These are phyloP conservation scores for Drosophila fungiperda DNA, from an alignment of 2,888 invertebrate genomes.

Conservation along the genomic window DNA sequence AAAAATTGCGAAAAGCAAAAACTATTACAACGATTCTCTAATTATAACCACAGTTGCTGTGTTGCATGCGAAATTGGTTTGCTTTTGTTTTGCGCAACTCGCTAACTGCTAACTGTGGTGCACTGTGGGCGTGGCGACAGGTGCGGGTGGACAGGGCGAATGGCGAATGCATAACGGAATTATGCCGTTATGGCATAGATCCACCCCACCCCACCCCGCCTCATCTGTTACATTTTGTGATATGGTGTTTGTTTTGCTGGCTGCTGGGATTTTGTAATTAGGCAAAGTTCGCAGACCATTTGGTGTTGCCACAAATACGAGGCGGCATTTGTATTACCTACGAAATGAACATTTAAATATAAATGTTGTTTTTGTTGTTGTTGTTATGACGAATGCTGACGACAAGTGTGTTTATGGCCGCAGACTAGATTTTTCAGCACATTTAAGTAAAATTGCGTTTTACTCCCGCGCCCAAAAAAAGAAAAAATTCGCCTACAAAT, in stretches of 20 bases:
- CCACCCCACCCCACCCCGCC: background rate
- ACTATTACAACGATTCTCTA: conserved; percentile 35
- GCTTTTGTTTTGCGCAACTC: conserved; percentile 30
- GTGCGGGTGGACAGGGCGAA: background rate
- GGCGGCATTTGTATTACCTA: conserved; percentile 34
- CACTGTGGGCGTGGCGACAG: background rate
- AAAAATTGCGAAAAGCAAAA: conserved; percentile 38
- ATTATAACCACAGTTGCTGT: conserved; percentile 13
- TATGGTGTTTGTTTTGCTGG: conserved; percentile 20
- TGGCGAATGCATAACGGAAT: conserved; percentile 45
- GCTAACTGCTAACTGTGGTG: conserved; percentile 5
- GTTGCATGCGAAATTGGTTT: conserved; percentile 46
- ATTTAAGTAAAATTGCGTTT: conserved; percentile 44
- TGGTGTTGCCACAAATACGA: conserved; percentile 54
- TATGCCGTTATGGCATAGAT: conserved; percentile 41
- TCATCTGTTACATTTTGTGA: conserved; percentile 3
- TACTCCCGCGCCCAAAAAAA: conserved; percentile 13
- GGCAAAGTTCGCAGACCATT: conserved; percentile 63
- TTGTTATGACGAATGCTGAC: conserved; percentile 60
- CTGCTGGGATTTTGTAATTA: conserved; percentile 76
- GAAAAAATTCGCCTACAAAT: conserved; percentile 39
- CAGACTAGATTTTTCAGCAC: conserved; percentile 50
- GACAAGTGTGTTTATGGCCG: conserved; percentile 64
- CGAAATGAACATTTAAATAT: conserved; percentile 69
- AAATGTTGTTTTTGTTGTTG: background rate